Evolutionary conservation across 2,797 vertebrate genomes (phyloP).

Genomic region (Lithobates pipiens): DNA sequence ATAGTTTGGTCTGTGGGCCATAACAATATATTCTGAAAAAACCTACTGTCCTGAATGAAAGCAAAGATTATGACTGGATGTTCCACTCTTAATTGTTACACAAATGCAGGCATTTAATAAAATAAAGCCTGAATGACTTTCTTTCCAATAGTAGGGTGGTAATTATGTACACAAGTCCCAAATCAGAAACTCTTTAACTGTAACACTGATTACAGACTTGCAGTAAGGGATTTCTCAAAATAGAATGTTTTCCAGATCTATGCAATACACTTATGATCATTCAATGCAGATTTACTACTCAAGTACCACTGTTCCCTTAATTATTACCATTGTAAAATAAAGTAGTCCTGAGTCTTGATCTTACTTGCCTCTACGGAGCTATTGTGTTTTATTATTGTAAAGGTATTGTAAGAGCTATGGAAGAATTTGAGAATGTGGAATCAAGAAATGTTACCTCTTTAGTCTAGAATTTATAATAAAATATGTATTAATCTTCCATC

Average conservation of each 20-base stretch:
- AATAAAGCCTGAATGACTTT: neutral
- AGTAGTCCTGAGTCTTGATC: slow-evolving; percentile 25
- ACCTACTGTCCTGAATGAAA: neutral
- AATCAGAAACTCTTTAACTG: slow-evolving; percentile 39
- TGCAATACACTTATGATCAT: slow-evolving; percentile 37
- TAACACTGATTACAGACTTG: slow-evolving; percentile 47
- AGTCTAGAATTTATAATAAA: slow-evolving; percentile 47
- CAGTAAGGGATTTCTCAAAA: slow-evolving; percentile 32
- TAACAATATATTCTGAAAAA: too few relatives aligned
- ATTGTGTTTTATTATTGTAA: slow-evolving; percentile 50
- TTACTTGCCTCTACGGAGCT: slow-evolving; percentile 32
- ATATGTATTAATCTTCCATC: slow-evolving; percentile 52
- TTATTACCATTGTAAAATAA: slow-evolving; percentile 54
- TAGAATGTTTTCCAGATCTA: slow-evolving; percentile 51
- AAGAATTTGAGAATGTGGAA: slow-evolving; percentile 48
- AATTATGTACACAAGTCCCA: slow-evolving; percentile 46
- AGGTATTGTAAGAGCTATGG: slow-evolving; percentile 41
- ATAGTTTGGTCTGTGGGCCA: too few relatives aligned
- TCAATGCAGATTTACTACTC: slow-evolving; percentile 52
- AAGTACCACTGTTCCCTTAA: slow-evolving; percentile 55
- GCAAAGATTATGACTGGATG: neutral
- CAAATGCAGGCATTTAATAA: slow-evolving; percentile 7
- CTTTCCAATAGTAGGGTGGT: slow-evolving; percentile 4
- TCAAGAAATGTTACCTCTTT: slow-evolving; percentile 54
- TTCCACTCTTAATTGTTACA: neutral